Evolutionary conservation across 2,888 invertebrate species (phyloP).

Genomic region (Brenthis ino): DNA sequence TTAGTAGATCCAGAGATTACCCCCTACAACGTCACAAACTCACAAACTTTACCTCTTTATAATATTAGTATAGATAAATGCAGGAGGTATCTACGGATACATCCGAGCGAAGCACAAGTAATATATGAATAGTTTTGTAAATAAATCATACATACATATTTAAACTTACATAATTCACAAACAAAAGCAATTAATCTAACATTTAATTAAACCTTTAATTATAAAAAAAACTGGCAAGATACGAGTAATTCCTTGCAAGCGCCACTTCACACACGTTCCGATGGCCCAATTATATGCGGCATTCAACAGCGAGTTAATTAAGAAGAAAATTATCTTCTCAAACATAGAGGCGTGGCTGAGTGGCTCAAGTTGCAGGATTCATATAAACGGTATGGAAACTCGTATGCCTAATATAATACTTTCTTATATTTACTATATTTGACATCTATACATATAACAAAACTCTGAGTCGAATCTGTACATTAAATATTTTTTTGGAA

Average conservation of each 20-base stretch:
- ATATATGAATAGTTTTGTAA: too few species aligned
- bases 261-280: slow-evolving; percentile 62
- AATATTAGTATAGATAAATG: too few species aligned
- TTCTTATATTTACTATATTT: too few species aligned
- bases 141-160: not conserved
- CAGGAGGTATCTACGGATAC: too few species aligned
- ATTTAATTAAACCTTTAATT: slow-evolving; percentile 12
- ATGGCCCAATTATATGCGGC: slow-evolving; percentile 72
- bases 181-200: slow-evolving; percentile 6
- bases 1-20: too few species aligned
- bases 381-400: slow-evolving; percentile 14
- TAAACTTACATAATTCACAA: not conserved
- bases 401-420: too few species aligned
- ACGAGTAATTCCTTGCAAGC: slow-evolving; percentile 35
- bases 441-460: too few species aligned
- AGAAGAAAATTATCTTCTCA: slow-evolving; percentile 78
- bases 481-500: too few species aligned
- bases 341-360: slow-evolving; percentile 58
- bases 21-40: too few species aligned
- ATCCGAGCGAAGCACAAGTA: too few species aligned
- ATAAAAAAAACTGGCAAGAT: slow-evolving; percentile 28
- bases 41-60: too few species aligned
- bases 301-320: slow-evolving; percentile 75
- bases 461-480: too few species aligned
- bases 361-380: slow-evolving; percentile 38